Evolutionary conservation across 1,140 invertebrate genomes (phyloP).

Genomic region (Cecropterus lyciades): DNA sequence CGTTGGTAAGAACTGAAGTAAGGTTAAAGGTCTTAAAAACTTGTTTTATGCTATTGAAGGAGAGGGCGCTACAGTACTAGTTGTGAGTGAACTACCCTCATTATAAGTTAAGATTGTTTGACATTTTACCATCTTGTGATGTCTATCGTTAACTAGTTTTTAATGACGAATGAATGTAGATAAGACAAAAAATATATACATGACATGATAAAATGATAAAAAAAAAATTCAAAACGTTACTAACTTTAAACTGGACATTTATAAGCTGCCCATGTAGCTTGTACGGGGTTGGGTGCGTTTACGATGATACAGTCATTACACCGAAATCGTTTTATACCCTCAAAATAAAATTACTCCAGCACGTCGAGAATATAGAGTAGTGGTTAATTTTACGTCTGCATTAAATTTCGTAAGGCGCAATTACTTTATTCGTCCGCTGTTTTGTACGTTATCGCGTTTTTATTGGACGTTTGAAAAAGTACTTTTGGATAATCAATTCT

Average conservation of each 20-base stretch:
- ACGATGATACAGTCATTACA: slow-evolving; percentile 65
- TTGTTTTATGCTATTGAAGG: too few relatives aligned
- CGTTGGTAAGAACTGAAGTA: too few relatives aligned
- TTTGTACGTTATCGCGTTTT: slow-evolving; percentile 17
- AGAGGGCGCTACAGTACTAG: too few relatives aligned
- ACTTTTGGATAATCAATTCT: background rate
- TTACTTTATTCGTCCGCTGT: slow-evolving; percentile 47
- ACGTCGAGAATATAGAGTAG: slow-evolving; percentile 61
- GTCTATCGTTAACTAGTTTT: too few relatives aligned
- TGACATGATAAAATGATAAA: too few relatives aligned
- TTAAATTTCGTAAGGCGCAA: slow-evolving; percentile 55
- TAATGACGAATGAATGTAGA: too few relatives aligned
- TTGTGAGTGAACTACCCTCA: too few relatives aligned
- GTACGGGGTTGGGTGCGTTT: slow-evolving; percentile 38
- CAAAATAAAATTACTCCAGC: slow-evolving; percentile 64
- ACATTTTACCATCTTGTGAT: too few relatives aligned
- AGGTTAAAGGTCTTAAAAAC: too few relatives aligned
- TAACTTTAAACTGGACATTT: background rate
- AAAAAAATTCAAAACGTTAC: background rate
- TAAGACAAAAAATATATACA: too few relatives aligned
- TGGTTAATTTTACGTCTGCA: slow-evolving; percentile 55
- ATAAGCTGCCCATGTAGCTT: slow-evolving; percentile 3
- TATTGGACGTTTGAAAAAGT: background rate
- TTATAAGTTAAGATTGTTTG: too few relatives aligned
- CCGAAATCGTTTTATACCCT: slow-evolving; percentile 62